Base-by-base conservation (phyloP, 2,888 invertebrate genomes). In the Metellina segmentata region DNA sequence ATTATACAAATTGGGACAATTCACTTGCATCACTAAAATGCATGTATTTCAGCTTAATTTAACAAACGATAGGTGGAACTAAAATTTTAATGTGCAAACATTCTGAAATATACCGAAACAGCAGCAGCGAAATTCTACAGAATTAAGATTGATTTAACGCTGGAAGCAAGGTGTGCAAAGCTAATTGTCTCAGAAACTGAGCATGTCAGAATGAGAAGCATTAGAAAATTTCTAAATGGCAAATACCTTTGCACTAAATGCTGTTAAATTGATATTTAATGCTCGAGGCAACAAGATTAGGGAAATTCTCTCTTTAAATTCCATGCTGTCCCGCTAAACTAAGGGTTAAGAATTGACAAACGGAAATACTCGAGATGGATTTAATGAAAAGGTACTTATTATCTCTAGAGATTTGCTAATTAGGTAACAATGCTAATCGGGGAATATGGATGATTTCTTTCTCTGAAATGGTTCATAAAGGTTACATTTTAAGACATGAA, bases 251-350 rank as follows among this genome's bases (percentile, higher is more conserved):
- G 61, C 61, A 16, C 61, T 61, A 61, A 61, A 61, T 61, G 61
- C 61, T 61, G 61, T 61, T 61, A 61, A 61, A 61, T 61, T 61
- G 61, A 61, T 61, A 61, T 61, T 61, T 61, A 61, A 61, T 61
- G 61, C 61, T 61, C 61, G 13, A 61, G 61, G 61, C 61, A 61
- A 61, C 61, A 61, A 61, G 61, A 61, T 61, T 61, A 61, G 61
- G 61, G 61, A 61, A 61, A 61, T 61, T 61, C 61, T 16, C 61
- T 61, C 61, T 61, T 61, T 16, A 16, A 61, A 61, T 61, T 61
- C 61, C 61, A 8, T 16, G 9, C 61, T 16, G 61, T 61, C 16
- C 61, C 16, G 61, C 61, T 61, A 9, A 61, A 61, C 61, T 61
- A 61, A 61, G 61, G 61, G 61, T 61, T 61, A 61, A 61, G 61